phyloP scores from a whole-genome alignment of 92 coral and sea anemone genomes.

The Parazoanthus atlanticus region DNA sequence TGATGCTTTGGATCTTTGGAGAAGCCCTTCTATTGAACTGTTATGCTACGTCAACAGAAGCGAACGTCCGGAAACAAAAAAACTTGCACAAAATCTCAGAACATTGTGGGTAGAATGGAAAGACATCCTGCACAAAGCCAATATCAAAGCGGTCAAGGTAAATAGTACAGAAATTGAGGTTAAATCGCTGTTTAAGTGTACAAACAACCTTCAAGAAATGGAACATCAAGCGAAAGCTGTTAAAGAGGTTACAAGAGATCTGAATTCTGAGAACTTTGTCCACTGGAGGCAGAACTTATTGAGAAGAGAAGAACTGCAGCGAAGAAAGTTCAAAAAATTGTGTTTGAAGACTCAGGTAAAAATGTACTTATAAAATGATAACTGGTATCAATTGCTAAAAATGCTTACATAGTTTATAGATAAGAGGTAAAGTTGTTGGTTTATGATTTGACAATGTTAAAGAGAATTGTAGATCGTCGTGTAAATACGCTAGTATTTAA shows the following conservation, averaged over 20 bases:
- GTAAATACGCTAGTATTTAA: too few species aligned
- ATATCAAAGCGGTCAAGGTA: conserved; percentile 30
- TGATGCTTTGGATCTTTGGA: conserved; percentile 56
- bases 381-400: background rate
- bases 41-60: conserved; percentile 43
- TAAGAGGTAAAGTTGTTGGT: too few species aligned
- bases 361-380: background rate
- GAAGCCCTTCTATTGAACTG: conserved; percentile 49
- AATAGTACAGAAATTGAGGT: conserved; percentile 40
- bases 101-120: conserved; percentile 57
- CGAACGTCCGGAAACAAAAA: conserved; percentile 15
- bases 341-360: background rate
- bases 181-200: conserved; percentile 46
- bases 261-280: conserved; percentile 6
- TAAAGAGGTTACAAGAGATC: conserved; percentile 30
- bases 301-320: conserved; percentile 45
- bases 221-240: conserved; percentile 49
- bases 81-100: conserved; percentile 38
- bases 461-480: too few species aligned
- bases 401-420: too few species aligned
- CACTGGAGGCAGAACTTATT: conserved; percentile 44
- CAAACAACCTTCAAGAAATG: conserved; percentile 58
- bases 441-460: too few species aligned
- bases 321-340: conserved; percentile 39
- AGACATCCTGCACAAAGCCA: conserved; percentile 28